A percentile compares a stretch with the other conserved stretches of the same genome.
Evolutionary conservation across 2,888 invertebrate genomes (phyloP).

Genomic region (Synergus umbraculus): DNA sequence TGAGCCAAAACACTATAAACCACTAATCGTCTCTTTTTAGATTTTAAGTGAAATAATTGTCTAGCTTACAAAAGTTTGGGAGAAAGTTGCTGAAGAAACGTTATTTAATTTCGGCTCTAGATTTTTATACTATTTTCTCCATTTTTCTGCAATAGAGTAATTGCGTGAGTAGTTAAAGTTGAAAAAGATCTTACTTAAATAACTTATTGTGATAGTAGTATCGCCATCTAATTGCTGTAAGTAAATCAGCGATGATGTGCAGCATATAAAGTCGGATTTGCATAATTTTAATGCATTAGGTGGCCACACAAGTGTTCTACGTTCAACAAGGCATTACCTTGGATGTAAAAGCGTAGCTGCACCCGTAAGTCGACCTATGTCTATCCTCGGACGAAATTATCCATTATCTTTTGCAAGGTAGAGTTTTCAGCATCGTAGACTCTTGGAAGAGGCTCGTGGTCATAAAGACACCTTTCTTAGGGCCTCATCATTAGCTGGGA

Average conservation of each 20-base stretch:
- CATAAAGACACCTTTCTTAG: constrained; percentile 61
- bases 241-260: constrained; percentile 9
- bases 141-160: no score
- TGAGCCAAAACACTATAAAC: not conserved
- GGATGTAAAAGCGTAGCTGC: constrained; percentile 41
- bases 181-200: not conserved
- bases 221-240: constrained; percentile 3
- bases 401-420: constrained; percentile 48
- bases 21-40: not conserved
- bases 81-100: not conserved
- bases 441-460: constrained; percentile 42
- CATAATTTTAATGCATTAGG: constrained; percentile 22
- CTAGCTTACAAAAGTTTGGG: no score
- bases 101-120: not conserved
- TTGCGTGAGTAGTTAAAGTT: not conserved
- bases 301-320: constrained; percentile 12
- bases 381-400: constrained; percentile 49
- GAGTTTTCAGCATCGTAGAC: not conserved
- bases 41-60: not conserved
- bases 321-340: constrained; percentile 11
- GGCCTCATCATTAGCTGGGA: constrained; percentile 65
- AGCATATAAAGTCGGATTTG: constrained; percentile 3
- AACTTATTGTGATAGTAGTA: not conserved
- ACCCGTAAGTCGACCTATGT: constrained; percentile 53
- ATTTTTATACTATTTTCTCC: no score